Base-by-base conservation (phyloP, 2,888 invertebrate genomes). In the Notodonta ziczac region DNA sequence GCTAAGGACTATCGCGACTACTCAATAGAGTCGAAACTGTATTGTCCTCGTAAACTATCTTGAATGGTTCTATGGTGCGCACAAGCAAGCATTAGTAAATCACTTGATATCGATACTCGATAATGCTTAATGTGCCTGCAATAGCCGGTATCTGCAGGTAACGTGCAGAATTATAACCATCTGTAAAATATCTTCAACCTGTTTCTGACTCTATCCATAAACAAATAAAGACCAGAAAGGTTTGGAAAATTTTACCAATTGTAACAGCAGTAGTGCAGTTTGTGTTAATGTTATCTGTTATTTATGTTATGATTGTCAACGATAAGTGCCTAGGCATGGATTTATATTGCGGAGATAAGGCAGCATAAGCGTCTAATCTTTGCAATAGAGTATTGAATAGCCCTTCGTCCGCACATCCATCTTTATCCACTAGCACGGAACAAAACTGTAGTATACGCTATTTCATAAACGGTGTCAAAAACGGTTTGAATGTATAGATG, bases 41-140 rank as follows among this genome's bases (percentile, higher is more conserved):
- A 77, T 74, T 72, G 76, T 66, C 76, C 74, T 74, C 69, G 73
- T 76, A 74, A 75, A 73, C 76, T 65, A 60, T 46, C 57, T 63
- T 60, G 62, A 67, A 65, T 65, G 68, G 65, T 70, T 72, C 63
- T 64, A 65, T 65, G 66, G 70, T 65, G 73, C 70, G 73, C 72
- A 70, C 60, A 69, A 68, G 71, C 78, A 80, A 78, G 78, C 77
- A 78, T 73, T 72, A 74, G 74, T 84, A 82, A 82, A 83, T 84
- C 80, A 83, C 75, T 76, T 66, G 77, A 76, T 79, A 83, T 77
- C 79, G 80, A 80, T 78, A 79, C 76, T 72, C 69, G 73, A 81
- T 80, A 79, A 73, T 72, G 70, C 73, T 77, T 70, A 80, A 80
- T 74, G 74, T 76, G 74, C 67, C 71, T 75, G 73, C 75, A 74